A percentile compares a stretch with the other conserved stretches of the same genome.
These are phyloP conservation scores for Sicus ferrugineus DNA, from an alignment of 2,888 invertebrate genomes.

Conservation along the genomic window DNA sequence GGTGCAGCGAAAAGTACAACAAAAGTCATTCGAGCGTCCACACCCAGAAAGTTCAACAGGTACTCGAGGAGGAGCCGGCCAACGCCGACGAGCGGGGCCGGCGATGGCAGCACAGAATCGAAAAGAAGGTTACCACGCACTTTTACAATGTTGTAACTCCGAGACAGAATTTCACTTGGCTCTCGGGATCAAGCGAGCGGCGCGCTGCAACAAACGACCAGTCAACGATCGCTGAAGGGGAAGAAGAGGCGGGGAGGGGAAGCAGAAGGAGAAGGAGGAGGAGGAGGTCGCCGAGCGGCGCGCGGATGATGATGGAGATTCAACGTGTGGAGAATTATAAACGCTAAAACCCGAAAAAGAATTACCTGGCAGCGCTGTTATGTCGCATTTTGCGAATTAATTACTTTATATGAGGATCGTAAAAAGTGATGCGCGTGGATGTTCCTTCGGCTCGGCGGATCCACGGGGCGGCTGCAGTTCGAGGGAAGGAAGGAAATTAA, in stretches of 20 bases:
- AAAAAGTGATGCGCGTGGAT: conserved; percentile 33
- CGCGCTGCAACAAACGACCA: background rate
- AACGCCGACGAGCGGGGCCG: conserved; percentile 23
- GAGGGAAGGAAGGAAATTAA: conserved; percentile 43
- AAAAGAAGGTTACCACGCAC: conserved; percentile 28
- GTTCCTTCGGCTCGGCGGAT: background rate
- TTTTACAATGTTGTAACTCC: conserved; percentile 22
- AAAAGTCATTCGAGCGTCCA: conserved; percentile 38
- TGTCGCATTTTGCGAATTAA: conserved; percentile 62
- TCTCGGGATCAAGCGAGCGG: conserved; percentile 10
- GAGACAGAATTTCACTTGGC: conserved; percentile 26
- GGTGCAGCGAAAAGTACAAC: conserved; percentile 54
- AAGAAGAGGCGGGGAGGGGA: background rate
- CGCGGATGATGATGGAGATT: conserved; percentile 24
- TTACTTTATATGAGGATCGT: conserved; percentile 52
- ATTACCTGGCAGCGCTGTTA: conserved; percentile 52
- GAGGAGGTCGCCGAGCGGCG: background rate
- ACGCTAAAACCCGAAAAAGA: conserved; percentile 39
- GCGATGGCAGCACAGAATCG: background rate
- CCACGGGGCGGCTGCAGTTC: background rate
- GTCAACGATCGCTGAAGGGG: background rate
- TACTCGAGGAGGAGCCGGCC: conserved; percentile 34
- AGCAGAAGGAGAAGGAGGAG: background rate
- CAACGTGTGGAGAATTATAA: conserved; percentile 33
- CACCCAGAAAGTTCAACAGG: conserved; percentile 46